phyloP scores from a whole-genome alignment of 2,888 invertebrate genomes.

The Sphecodes monilicornis region DNA sequence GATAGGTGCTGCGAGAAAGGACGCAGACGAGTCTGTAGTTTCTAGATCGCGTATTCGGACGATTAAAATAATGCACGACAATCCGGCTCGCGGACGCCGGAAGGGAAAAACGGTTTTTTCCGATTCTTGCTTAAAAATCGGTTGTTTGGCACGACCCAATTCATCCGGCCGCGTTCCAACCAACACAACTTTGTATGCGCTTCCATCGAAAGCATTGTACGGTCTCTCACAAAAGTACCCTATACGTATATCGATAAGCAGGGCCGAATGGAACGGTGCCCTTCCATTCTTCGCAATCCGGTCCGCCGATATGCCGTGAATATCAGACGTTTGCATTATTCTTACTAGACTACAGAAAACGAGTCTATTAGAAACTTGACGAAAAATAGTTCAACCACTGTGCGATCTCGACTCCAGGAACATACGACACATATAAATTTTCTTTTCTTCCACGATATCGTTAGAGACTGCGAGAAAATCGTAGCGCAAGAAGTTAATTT shows the following conservation, averaged over 20 bases:
- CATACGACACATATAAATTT: too few species aligned
- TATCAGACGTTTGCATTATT: not conserved
- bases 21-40: not conserved
- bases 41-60: not conserved
- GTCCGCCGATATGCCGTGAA: not conserved
- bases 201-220: slow-evolving; percentile 8
- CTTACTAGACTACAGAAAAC: not conserved
- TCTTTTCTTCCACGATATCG: too few species aligned
- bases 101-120: not conserved
- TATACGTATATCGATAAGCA: not conserved
- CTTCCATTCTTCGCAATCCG: not conserved
- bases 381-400: too few species aligned
- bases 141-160: slow-evolving; percentile 2
- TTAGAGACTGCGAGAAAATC: not conserved
- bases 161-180: not conserved
- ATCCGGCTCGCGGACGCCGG: not conserved
- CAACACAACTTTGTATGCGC: not conserved
- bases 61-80: not conserved
- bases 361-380: not conserved
- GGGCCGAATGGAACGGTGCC: not conserved
- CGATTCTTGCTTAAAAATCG: not conserved
- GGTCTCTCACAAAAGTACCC: not conserved
- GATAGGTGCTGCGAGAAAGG: not conserved
- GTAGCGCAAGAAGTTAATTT: not conserved
- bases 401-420: too few species aligned